These are phyloP conservation scores for Neoaliturus tenellus DNA, from an alignment of 2,888 invertebrate species.

Conservation along the genomic window DNA sequence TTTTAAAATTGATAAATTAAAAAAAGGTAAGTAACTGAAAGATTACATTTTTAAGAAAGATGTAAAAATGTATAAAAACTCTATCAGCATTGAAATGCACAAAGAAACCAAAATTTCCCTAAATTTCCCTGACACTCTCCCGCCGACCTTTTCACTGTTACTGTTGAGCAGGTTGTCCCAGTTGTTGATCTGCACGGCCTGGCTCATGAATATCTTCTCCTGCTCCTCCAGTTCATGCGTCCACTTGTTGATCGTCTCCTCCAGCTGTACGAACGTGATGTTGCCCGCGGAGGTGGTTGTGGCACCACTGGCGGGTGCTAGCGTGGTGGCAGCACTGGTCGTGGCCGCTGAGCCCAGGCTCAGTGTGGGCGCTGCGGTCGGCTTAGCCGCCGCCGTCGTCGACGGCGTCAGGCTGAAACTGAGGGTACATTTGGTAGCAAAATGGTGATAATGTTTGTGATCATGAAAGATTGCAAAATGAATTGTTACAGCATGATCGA, in stretches of 20 bases:
- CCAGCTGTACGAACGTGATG: constrained; percentile 89
- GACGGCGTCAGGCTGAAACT: constrained; percentile 20
- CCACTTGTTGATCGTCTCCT: constrained; percentile 97
- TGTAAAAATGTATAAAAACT: no score
- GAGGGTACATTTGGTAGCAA: no score
- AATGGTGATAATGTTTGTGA: no score
- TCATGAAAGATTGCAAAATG: no score
- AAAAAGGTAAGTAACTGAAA: no score
- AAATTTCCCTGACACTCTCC: no score
- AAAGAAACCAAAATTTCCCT: no score
- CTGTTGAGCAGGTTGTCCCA: constrained; percentile 95
- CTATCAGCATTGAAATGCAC: no score
- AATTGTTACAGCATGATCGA: no score
- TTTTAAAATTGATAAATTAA: no score
- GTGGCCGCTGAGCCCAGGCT: constrained; percentile 17
- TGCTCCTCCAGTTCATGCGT: constrained; percentile 94
- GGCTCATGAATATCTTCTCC: constrained; percentile 93
- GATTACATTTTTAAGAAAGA: no score
- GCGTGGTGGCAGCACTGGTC: background rate
- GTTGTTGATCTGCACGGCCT: constrained; percentile 96
- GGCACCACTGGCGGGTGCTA: background rate
- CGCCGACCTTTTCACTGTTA: constrained; percentile 92
- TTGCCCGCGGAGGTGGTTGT: background rate
- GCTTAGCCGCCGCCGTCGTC: background rate
- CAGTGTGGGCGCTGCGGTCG: background rate